Evolutionary conservation across 1,140 invertebrate species (phyloP).

Genomic region (Zophobas morio): DNA sequence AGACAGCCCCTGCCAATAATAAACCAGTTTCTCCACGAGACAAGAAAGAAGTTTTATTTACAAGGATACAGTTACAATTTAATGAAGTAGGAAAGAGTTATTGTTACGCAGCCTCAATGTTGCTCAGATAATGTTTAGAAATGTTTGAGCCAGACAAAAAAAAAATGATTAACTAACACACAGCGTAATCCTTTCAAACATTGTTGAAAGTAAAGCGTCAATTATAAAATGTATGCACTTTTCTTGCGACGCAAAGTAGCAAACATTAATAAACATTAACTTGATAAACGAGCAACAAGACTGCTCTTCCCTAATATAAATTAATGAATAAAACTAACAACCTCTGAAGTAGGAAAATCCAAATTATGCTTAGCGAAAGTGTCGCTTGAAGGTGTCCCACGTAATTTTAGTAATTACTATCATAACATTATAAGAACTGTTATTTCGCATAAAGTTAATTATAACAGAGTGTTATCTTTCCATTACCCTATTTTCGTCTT

Average conservation of each 20-base stretch:
- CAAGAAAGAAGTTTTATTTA: slow-evolving; percentile 15
- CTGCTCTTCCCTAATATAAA: too few species aligned
- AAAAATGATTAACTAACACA: neutral
- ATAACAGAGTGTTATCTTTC: slow-evolving; percentile 22
- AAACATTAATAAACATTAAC: too few species aligned
- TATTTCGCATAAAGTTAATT: slow-evolving; percentile 30
- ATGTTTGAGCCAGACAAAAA: too few species aligned
- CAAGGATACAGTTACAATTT: slow-evolving; percentile 24
- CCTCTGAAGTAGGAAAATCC: neutral
- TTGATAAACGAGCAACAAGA: too few species aligned
- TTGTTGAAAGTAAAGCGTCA: too few species aligned
- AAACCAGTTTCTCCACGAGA: neutral
- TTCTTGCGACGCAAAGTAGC: too few species aligned
- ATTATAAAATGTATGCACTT: too few species aligned
- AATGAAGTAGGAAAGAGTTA: slow-evolving; percentile 12
- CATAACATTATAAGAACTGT: slow-evolving; percentile 7
- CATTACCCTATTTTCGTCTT: neutral
- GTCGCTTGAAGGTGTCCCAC: too few species aligned
- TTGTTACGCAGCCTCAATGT: neutral
- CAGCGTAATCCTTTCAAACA: too few species aligned
- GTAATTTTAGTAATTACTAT: neutral
- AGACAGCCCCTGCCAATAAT: slow-evolving; percentile 5
- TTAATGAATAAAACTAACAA: neutral
- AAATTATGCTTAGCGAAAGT: too few species aligned
- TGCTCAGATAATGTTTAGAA: too few species aligned